Evolutionary conservation across 1,140 invertebrate genomes (phyloP), one percentile per base, ranked within the genome.

Genomic region (Saccostrea cuccullata): DNA sequence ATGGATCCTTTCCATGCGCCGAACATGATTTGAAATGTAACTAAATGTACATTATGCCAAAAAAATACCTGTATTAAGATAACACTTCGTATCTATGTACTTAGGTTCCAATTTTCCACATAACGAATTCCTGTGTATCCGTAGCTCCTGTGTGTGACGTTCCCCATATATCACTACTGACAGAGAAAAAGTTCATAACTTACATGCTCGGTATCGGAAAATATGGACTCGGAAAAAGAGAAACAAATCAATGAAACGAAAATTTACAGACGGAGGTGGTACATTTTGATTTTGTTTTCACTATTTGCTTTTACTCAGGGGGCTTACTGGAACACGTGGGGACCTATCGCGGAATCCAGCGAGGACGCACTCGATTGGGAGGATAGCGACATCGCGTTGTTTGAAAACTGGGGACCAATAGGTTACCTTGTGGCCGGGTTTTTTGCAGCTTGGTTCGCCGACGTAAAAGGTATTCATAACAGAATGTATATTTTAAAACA

Each of bases 261-360:
- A 70, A 87, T 92, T 20, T 92, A 92, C 64, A 90, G 87, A 60
- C 85, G 91, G 70, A 56, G 92, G 47, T 92, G 91, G 91, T 92
- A 91, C 55, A 90, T 92, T 47, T 67, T 92, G 56, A 13, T 87
- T 13, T 64, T 90, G 30, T 92, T 90, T 86, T 90, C 84, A 20
- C 55, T 92, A 30, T 17, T 90, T 30, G 82, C 92, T 15, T 87
- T 90, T 64, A 90, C 89, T 1, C 90, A 92, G 77, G 89, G 86
- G 40, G 89, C 88, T 55, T 91, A 95, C 26, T 96, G 96, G 95
- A 96, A 96, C 90, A 96, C 95, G 26, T 96, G 95, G 94, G 95
- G 95, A 73, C 95, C 96, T 6, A 95, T 96, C 67, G 89, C 91
- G 55, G 88, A 82, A 26, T 58, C 84, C 3, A 83, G 73, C 23